Evolutionary conservation across 2,888 invertebrate genomes (phyloP).

Genomic region (Idaea aversata): DNA sequence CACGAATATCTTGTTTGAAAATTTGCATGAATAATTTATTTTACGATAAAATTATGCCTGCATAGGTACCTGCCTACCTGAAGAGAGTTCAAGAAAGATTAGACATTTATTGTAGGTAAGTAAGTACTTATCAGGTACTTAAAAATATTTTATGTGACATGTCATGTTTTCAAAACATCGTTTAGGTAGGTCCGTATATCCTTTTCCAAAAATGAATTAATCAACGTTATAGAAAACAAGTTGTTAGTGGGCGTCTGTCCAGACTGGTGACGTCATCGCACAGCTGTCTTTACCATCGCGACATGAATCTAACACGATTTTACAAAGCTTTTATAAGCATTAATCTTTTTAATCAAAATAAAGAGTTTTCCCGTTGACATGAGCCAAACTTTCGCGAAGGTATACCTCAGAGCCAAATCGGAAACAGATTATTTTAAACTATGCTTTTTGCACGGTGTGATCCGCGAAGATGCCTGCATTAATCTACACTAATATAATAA

Average conservation of each 20-base stretch:
- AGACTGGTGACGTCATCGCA: conserved; percentile 43
- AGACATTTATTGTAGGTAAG: too few species aligned
- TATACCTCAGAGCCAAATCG: conserved; percentile 16
- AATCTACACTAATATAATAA: too few species aligned
- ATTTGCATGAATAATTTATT: too few species aligned
- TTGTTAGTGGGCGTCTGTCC: conserved; percentile 39
- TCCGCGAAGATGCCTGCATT: conserved; percentile 4
- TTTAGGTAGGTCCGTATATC: conserved; percentile 10
- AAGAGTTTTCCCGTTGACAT: conserved; percentile 23
- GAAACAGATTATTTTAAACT: background rate
- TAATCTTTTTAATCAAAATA: conserved; percentile 36
- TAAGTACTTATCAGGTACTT: background rate
- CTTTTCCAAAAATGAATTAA: conserved; percentile 41
- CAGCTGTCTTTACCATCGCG: conserved; percentile 49
- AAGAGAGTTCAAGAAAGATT: background rate
- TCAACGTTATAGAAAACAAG: conserved; percentile 43
- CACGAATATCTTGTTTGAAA: background rate
- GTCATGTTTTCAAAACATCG: background rate
- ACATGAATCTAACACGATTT: conserved; percentile 39
- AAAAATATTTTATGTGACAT: background rate
- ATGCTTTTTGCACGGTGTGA: background rate
- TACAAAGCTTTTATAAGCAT: conserved; percentile 43
- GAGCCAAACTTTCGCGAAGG: conserved; percentile 40
- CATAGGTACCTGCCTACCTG: background rate
- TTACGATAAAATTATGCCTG: too few species aligned